phyloP scores from a whole-genome alignment of 2,113 vertebrate species.

The Felis chaus region DNA sequence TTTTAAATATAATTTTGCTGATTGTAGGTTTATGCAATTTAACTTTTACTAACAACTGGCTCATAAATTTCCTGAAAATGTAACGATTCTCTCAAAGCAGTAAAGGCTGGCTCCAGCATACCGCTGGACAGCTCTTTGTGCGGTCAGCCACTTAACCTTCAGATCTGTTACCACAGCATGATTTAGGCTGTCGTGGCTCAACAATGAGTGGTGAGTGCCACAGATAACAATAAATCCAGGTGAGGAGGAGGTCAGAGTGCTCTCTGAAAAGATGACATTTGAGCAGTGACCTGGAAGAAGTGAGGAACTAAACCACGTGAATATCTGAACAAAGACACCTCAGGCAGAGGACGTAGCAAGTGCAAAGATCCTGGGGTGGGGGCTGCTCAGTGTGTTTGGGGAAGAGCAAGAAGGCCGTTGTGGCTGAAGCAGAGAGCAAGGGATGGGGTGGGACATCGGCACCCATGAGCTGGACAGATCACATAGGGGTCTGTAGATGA shows the following conservation, averaged over 20 bases:
- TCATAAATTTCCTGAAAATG: conserved; percentile 1
- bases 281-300: not conserved
- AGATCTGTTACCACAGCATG: not conserved
- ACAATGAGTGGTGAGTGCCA: not conserved
- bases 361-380: not conserved
- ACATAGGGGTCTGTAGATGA: not conserved
- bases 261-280: not conserved
- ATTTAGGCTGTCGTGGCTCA: not conserved
- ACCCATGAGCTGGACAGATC: not conserved
- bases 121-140: not conserved
- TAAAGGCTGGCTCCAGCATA: not conserved
- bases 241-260: not conserved
- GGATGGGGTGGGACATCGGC: not conserved
- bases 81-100: not conserved
- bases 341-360: not conserved
- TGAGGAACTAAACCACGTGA: not conserved
- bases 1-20: not conserved
- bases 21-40: not conserved
- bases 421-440: not conserved
- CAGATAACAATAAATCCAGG: not conserved
- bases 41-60: not conserved
- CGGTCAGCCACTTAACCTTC: not conserved
- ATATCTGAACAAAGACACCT: not conserved
- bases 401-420: not conserved
- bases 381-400: not conserved